These are phyloP conservation scores for Tragelaphus scriptus DNA, from an alignment of 2,113 vertebrate species.

Conservation along the genomic window DNA sequence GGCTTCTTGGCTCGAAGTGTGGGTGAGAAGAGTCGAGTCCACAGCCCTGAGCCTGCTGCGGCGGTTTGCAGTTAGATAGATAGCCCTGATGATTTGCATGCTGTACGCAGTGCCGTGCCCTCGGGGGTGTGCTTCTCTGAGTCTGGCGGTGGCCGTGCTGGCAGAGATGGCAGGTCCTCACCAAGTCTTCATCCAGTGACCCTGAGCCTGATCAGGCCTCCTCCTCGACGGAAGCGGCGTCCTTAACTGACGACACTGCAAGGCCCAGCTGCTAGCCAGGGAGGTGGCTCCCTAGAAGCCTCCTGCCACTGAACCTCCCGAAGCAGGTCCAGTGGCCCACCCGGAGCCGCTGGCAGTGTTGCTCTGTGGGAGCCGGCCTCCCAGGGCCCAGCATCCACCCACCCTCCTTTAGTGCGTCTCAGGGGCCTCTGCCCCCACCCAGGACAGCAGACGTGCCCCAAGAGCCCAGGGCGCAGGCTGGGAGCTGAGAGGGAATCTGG, in stretches of 20 bases:
- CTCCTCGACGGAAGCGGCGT: neutral
- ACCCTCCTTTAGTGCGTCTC: neutral
- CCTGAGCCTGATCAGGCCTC: neutral
- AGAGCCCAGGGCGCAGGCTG: neutral
- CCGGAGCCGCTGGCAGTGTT: fast-evolving
- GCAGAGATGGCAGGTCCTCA: neutral
- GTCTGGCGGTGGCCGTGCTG: neutral
- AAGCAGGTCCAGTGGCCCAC: too few species aligned
- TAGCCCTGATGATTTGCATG: neutral
- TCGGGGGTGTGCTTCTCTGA: neutral
- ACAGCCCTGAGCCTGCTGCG: too few species aligned
- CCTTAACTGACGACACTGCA: neutral
- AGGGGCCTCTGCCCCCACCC: neutral
- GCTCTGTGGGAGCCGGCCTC: neutral
- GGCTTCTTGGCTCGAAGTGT: neutral
- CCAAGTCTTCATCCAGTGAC: neutral
- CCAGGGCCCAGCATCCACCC: neutral
- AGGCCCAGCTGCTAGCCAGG: neutral
- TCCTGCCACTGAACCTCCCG: neutral
- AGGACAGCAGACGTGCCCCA: neutral
- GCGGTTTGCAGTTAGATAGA: neutral
- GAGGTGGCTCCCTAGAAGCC: neutral
- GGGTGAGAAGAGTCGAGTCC: too few species aligned
- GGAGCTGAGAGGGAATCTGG: neutral
- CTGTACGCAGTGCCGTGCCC: neutral